Evolutionary conservation across 2,797 vertebrate genomes (phyloP), one percentile per base, ranked within the genome.

Genomic region (Hylomyscus alleni): DNA sequence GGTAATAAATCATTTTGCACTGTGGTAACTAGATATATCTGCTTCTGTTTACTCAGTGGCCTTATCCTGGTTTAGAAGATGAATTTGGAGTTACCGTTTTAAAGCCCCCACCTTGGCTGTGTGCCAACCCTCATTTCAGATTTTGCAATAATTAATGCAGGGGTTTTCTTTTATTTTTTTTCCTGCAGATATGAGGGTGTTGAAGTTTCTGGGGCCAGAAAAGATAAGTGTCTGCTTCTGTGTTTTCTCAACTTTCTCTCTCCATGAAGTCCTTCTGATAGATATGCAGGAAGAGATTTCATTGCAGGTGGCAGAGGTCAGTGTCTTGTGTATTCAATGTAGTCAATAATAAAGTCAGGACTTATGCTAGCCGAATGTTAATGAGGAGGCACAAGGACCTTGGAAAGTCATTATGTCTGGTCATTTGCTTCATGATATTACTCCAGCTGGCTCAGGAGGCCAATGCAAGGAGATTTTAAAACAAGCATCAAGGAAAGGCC

Each of bases 301-400:
- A 99, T 99, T 99, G 99, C 98, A 98, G 98, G 99, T 99, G 99
- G 99, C 99, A 99, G 99, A 99, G 99, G 99, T 99, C 99, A 99
- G 98, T 99, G 99, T 99, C 99, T 99, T 99, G 99, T 99, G 99
- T 99, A 99, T 99, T 99, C 99, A 99, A 99, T 99, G 99, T 99
- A 99, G 99, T 99, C 99, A 99, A 99, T 99, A 99, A 99, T 99
- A 99, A 99, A 99, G 99, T 99, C 99, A 99, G 99, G 99, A 99
- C 99, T 99, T 99, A 99, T 99, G 99, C 99, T 99, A 98, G 98
- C 98, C 97, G 99, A 99, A 99, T 99, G 99, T 99, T 99, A 99
- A 99, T 99, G 98, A 99, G 99, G 98, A 98, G 98, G 98, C 98
- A 98, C 99, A 99, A 99, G 99, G 99, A 99, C 99, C 99, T 99